Base-by-base conservation (phyloP, 2,888 invertebrate species). In the Lasioglossum zephyrum region DNA sequence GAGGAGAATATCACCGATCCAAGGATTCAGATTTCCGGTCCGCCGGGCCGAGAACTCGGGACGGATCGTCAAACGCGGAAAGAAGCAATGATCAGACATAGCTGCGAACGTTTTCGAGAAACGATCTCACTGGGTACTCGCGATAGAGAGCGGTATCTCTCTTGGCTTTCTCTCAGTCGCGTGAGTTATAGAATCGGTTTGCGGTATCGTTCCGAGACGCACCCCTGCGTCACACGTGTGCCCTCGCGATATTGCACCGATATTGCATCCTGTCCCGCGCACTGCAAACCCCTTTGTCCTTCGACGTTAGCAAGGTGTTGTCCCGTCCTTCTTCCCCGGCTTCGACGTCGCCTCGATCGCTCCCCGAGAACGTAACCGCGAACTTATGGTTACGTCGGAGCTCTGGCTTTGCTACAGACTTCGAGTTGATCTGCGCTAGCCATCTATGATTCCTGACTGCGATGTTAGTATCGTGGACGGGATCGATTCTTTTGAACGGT, bases 171-270 rank as follows among this genome's bases (percentile, higher is more conserved):
- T 86, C 81, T 90, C 85, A 73, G 89, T 57, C 72, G 60, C 70
- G 91, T 93, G 93, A 93, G 92, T 93, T 93, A 92, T 93, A 93
- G 91, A 92, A 92, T 92, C 92, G 90, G 93, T 69, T 92, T 93
- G 92, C 90, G 93, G 93, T 93, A 93, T 93, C 93, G 91, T 79
- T 79, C 86, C 80, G 90, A 84, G 85, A 85, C 90, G 89, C 87
- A 89, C 87, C 39, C 39, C 81, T 74, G 90, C 91, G 26, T 18
- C 92, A 92, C 92, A 91, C 89, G 92, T 66, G 26, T 31, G 13
- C 93, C 92, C 91, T 84, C 84, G 91, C 91, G 91, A 92, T 93
- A 93, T 93, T 91, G 91, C 92, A 84, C 83, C 93, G 91, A 92
- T 93, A 93, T 93, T 93, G 92, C 92, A 88, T 89, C 91, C 93